Conservation (phyloP, 2,113 vertebrate genomes). For the Equus przewalskii region DNA sequence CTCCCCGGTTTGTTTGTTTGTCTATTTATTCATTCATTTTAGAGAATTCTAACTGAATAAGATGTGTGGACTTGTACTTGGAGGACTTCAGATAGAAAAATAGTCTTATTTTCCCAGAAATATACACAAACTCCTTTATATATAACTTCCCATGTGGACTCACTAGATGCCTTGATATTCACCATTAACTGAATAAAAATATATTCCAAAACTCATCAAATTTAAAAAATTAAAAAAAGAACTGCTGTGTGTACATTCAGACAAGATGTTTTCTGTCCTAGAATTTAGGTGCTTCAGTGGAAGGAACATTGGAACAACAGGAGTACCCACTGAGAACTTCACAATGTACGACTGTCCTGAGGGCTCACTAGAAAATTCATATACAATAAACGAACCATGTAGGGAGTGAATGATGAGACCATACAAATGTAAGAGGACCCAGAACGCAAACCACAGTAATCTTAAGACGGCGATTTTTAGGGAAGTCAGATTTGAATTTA, state of each 20-base stretch:
- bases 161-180: background rate
- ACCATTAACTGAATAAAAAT: background rate
- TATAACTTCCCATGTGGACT: background rate
- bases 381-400: background rate
- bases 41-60: background rate
- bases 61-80: background rate
- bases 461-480: background rate
- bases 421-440: background rate
- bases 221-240: background rate
- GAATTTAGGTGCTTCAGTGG: background rate
- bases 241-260: background rate
- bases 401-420: background rate
- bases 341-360: background rate
- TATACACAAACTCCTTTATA: background rate
- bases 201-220: background rate
- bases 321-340: background rate
- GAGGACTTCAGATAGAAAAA: background rate
- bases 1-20: background rate
- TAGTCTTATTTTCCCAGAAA: background rate
- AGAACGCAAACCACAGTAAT: background rate
- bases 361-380: background rate
- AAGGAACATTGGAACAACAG: background rate
- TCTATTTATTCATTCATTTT: background rate
- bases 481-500: background rate
- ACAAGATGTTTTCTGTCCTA: background rate